These are phyloP conservation scores for Drosophila hamatofila DNA, from an alignment of 2,888 invertebrate genomes.

Conservation along the genomic window DNA sequence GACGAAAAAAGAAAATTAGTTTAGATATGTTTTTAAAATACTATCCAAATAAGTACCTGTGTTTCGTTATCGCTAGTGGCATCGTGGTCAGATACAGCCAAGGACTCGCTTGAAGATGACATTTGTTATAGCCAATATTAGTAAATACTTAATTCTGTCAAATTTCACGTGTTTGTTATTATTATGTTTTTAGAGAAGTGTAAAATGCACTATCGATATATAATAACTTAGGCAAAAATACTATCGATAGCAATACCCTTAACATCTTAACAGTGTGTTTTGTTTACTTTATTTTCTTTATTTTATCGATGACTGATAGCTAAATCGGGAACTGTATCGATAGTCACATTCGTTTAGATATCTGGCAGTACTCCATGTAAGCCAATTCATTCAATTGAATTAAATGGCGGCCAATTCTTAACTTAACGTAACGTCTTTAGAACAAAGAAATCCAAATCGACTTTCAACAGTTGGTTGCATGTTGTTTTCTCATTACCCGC, in stretches of 20 bases:
- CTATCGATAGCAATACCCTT: background rate
- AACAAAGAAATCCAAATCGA: background rate
- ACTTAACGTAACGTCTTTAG: background rate
- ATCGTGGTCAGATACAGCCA: slow-evolving; percentile 44
- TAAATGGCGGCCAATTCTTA: slow-evolving; percentile 9
- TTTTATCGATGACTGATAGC: background rate
- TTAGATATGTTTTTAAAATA: background rate
- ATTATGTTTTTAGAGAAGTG: slow-evolving; percentile 4
- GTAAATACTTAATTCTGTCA: no score
- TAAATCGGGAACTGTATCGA: background rate
- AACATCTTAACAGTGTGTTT: background rate
- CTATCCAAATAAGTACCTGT: slow-evolving; percentile 28
- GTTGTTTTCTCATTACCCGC: slow-evolving; percentile 8
- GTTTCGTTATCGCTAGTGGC: slow-evolving; percentile 56
- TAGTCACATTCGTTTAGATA: background rate
- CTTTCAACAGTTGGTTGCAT: slow-evolving; percentile 53
- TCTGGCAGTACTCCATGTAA: background rate
- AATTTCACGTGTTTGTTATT: slow-evolving; percentile 65
- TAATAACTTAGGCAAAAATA: no score
- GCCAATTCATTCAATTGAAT: no score
- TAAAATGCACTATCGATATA: background rate
- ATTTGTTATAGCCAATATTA: slow-evolving; percentile 25
- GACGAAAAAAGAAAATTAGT: background rate
- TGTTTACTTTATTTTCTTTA: background rate
- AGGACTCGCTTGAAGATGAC: slow-evolving; percentile 52